A percentile compares a stretch with the other conserved stretches of the same genome.
phyloP scores from a whole-genome alignment of 2,888 invertebrate genomes.

The Carabus problematicus region DNA sequence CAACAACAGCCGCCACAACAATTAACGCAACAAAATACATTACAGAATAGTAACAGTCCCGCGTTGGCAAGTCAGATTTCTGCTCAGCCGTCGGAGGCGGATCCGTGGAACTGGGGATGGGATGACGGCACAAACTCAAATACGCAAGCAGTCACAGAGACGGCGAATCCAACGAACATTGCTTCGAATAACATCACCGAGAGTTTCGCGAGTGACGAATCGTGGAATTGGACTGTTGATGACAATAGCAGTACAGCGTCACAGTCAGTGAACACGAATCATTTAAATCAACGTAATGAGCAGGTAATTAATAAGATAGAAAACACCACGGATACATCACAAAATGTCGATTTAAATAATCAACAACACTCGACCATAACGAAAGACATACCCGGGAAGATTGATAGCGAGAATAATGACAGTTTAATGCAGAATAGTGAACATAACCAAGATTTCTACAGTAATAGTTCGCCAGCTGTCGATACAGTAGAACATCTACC shows the following conservation, averaged over 20 bases:
- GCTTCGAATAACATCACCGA: conserved; percentile 58
- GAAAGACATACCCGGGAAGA: conserved; percentile 32
- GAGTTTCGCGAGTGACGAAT: conserved; percentile 65
- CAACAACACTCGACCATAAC: conserved; percentile 43
- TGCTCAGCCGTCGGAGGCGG: conserved; percentile 47
- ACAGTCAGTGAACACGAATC: conserved; percentile 48
- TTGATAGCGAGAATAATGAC: conserved; percentile 14
- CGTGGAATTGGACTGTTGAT: conserved; percentile 70
- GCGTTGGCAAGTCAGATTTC: conserved; percentile 50
- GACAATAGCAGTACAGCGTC: conserved; percentile 54
- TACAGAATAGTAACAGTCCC: conserved; percentile 59
- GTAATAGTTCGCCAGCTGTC: background rate
- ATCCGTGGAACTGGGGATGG: conserved; percentile 69
- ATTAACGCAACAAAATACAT: conserved; percentile 35
- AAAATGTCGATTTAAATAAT: conserved; percentile 11
- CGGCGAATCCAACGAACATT: too few species aligned
- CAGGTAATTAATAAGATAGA: conserved; percentile 45
- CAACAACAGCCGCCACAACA: conserved; percentile 28
- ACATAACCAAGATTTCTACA: background rate
- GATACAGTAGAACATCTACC: conserved; percentile 40
- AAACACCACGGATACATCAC: conserved; percentile 28
- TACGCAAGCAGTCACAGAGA: conserved; percentile 48
- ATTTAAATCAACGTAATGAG: conserved; percentile 46
- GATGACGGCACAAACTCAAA: conserved; percentile 63
- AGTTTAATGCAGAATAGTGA: background rate